Percentiles rank a stretch among this genome's conserved stretches.
Conservation (phyloP, 2,113 vertebrate genomes). For the Malurus alboscapulatus region DNA sequence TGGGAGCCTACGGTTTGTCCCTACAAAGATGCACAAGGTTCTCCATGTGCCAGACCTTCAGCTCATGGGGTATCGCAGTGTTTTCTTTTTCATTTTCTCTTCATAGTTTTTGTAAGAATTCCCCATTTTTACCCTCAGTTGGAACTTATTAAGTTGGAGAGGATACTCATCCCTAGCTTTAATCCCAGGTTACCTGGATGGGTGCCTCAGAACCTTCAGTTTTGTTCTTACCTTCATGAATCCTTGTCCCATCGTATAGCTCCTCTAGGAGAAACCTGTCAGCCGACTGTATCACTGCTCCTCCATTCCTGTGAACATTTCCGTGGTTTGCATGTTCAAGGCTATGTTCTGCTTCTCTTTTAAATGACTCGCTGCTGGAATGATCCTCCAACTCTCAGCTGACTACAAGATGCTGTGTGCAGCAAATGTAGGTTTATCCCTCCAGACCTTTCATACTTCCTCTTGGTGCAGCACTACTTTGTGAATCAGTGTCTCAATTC, state of each 20-base stretch:
- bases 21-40: neutral
- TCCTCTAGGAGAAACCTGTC: neutral
- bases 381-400: neutral
- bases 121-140: neutral
- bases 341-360: neutral
- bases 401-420: neutral
- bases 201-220: neutral
- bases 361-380: neutral
- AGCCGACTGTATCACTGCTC: neutral
- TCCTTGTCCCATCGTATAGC: neutral
- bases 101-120: neutral
- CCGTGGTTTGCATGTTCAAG: neutral
- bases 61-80: neutral
- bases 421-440: neutral
- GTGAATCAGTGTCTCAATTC: neutral
- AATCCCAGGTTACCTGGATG: neutral
- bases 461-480: neutral
- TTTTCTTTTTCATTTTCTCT: neutral
- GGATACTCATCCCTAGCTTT: neutral
- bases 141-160: neutral
- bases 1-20: neutral
- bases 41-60: neutral
- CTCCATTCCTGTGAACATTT: neutral
- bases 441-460: neutral
- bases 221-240: neutral